Evolutionary conservation across 1,140 invertebrate species (phyloP).

Genomic region (Glossosoma conforme): DNA sequence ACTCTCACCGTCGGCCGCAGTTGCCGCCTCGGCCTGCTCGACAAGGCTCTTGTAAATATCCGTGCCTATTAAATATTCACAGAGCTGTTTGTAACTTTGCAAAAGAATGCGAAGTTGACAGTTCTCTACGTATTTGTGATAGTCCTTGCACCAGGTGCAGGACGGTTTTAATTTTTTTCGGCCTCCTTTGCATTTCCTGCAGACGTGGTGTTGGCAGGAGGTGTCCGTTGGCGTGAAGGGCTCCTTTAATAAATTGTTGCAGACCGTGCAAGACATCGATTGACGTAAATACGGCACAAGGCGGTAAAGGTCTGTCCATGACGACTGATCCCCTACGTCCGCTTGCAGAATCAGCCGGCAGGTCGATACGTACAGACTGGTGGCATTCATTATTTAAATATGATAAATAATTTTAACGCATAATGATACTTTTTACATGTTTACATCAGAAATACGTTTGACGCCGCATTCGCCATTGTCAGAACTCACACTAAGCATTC

Average conservation of each 20-base stretch:
- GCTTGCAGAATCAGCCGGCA: slow-evolving; percentile 70
- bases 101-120: slow-evolving; percentile 72
- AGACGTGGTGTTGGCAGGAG: slow-evolving; percentile 87
- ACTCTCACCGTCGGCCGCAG: slow-evolving; percentile 43
- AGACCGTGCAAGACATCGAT: slow-evolving; percentile 83
- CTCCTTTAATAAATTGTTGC: slow-evolving; percentile 74
- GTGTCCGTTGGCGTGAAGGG: slow-evolving; percentile 75
- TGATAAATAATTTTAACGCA: slow-evolving; percentile 1
- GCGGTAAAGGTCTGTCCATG: slow-evolving; percentile 76
- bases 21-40: slow-evolving; percentile 48
- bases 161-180: slow-evolving; percentile 78
- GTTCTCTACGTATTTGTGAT: slow-evolving; percentile 78
- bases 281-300: slow-evolving; percentile 79
- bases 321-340: slow-evolving; percentile 57
- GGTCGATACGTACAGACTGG: slow-evolving; percentile 77
- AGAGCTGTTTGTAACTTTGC: slow-evolving; percentile 84
- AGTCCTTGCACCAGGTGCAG: slow-evolving; percentile 81
- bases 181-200: slow-evolving; percentile 72
- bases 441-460: slow-evolving; percentile 18
- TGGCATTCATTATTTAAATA: slow-evolving; percentile 67
- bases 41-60: slow-evolving; percentile 60
- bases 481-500: no score
- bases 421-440: slow-evolving; percentile 11
- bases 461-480: slow-evolving; percentile 20
- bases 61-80: slow-evolving; percentile 72